Conservation (phyloP, 2,113 vertebrate species). For the Leptobrachium ailaonicum region DNA sequence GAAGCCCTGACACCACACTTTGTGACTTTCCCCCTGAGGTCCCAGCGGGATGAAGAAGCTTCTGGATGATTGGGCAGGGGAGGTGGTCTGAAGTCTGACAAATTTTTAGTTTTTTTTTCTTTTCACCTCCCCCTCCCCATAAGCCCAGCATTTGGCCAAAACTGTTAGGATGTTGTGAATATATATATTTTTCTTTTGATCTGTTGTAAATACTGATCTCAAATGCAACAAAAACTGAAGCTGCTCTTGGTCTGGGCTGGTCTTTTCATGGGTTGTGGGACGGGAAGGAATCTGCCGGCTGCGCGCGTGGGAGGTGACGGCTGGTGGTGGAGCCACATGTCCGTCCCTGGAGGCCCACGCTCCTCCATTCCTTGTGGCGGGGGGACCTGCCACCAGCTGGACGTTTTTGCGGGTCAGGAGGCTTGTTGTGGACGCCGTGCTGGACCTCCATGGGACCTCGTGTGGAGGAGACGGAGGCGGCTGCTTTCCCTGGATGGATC, state of each 20-base stretch:
- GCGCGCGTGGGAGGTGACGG: background rate
- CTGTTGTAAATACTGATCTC: slow-evolving; percentile 88
- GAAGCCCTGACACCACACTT: slow-evolving; percentile 15
- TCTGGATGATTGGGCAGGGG: background rate
- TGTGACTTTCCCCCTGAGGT: slow-evolving; percentile 55
- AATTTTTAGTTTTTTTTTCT: slow-evolving; percentile 3
- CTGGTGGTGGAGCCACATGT: background rate
- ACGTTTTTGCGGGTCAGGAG: background rate
- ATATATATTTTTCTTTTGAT: slow-evolving; percentile 77
- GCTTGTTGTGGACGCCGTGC: background rate
- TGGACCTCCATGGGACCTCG: slow-evolving; percentile 31
- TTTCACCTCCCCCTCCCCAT: background rate
- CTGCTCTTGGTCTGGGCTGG: slow-evolving; percentile 79
- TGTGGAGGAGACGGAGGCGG: slow-evolving; percentile 54
- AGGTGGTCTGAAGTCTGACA: background rate
- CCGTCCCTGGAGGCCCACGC: too few relatives aligned
- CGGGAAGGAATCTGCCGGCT: background rate
- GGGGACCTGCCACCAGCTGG: too few relatives aligned
- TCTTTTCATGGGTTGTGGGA: background rate
- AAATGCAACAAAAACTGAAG: slow-evolving; percentile 50
- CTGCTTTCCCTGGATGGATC: slow-evolving; percentile 64
- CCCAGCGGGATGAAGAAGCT: background rate
- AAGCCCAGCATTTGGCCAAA: slow-evolving; percentile 70
- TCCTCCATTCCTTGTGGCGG: too few relatives aligned
- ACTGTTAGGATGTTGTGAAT: slow-evolving; percentile 87